Base-by-base conservation (phyloP, 2,113 vertebrate genomes). In the Equus przewalskii region DNA sequence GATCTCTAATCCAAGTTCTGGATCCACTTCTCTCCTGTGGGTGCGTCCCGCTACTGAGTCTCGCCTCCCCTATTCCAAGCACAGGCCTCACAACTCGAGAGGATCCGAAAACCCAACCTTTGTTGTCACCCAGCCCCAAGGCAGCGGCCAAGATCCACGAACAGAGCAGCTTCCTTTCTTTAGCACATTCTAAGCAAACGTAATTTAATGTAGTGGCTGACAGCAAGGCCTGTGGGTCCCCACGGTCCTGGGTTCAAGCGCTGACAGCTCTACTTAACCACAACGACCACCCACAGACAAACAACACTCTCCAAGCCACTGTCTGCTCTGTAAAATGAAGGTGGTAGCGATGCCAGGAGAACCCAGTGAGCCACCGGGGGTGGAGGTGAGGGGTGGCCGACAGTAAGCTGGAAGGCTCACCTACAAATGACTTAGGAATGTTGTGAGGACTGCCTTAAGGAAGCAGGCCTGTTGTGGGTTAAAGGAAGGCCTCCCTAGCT, bases 331-430 rank as follows among this genome's bases (percentile, higher is more conserved):
- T 69, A 44, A 90, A 58, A 26, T 5, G 51, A 51, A 30, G 46
- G 30, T 28, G 46, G 67, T 3, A 41, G 36, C 36, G 36, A 41
- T 41, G 36, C 36, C 4, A 58, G 1, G 16, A 28, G 46, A 5
- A 65, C 13, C 26, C 11, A 10, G 11, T 5, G 60, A 58, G 70
- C 22, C 0, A 0, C 41, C 0, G 3, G 0, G 7, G 56, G 60
- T 1, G 3, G 33, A 67, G 28, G 56, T 90, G 1, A 0, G 46
- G 1, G 18, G 5, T 10, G 41, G 28, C 58, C 0, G 10, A 81
- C 28, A 9, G 28, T 3, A 51, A 70, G n/a, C 69, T 24, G 1
- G n/a, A 58, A 36, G 21, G 28, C 11, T 18, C 14, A 18, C 36
- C n/a, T 72, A 12, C 2, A 4, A 49, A 62, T 30, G 9, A 21